Conservation (phyloP, 2,888 invertebrate species). For the Drosophila melanocephala region DNA sequence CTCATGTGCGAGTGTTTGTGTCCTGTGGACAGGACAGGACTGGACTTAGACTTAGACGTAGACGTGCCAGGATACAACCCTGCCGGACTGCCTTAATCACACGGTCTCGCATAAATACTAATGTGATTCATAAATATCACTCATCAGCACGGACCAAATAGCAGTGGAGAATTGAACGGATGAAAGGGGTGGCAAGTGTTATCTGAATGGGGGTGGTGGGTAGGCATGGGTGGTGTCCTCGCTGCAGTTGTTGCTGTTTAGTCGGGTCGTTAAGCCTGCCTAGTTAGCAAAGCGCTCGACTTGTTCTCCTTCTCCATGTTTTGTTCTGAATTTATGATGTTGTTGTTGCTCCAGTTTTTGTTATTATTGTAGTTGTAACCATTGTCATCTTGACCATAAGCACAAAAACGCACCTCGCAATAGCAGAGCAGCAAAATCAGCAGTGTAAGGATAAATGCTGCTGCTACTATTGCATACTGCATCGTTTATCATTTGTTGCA, state of each 20-base stretch:
- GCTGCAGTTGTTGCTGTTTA: slow-evolving; percentile 22
- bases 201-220: neutral
- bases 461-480: neutral
- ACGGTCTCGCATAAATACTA: slow-evolving; percentile 53
- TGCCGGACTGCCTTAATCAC: slow-evolving; percentile 54
- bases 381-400: slow-evolving; percentile 36
- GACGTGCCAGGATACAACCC: slow-evolving; percentile 45
- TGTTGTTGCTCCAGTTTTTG: slow-evolving; percentile 5
- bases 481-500: slow-evolving; percentile 62
- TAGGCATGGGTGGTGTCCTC: neutral
- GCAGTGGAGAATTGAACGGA: neutral
- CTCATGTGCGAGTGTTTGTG: neutral
- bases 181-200: neutral
- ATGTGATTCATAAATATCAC: slow-evolving; percentile 81
- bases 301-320: neutral
- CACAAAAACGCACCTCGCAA: slow-evolving; percentile 16
- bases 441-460: neutral
- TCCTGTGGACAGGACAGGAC: neutral
- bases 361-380: slow-evolving; percentile 18
- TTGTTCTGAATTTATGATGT: slow-evolving; percentile 1
- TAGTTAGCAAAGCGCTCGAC: slow-evolving; percentile 24
- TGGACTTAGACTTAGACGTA: slow-evolving; percentile 4
- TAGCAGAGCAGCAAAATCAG: slow-evolving; percentile 5
- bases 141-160: slow-evolving; percentile 47
- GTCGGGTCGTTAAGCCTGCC: slow-evolving; percentile 41